Percentiles rank a stretch among this genome's conserved stretches.
These are phyloP conservation scores for Penaeus vannamei DNA, from an alignment of 1,140 invertebrate species.

Conservation along the genomic window DNA sequence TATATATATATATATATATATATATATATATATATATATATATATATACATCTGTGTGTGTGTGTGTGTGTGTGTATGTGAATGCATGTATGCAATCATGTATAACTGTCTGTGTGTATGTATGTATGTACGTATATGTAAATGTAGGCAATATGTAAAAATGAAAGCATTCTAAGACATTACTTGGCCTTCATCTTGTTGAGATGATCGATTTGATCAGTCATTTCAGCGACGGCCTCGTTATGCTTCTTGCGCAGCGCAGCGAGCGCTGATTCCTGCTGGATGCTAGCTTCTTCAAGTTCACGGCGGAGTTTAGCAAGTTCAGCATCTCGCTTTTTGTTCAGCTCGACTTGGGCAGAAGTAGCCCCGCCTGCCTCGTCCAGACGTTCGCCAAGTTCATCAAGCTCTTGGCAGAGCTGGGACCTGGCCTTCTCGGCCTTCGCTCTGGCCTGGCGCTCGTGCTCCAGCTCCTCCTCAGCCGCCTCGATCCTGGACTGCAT, in stretches of 20 bases:
- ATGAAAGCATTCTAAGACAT: not conserved
- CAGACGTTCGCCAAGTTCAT: too few relatives aligned
- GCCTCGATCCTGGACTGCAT: conserved; percentile 75
- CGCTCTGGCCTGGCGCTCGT: conserved; percentile 74
- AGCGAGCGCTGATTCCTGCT: too few relatives aligned
- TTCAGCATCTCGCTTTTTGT: too few relatives aligned
- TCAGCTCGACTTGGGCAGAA: too few relatives aligned
- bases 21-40: conserved; percentile 6
- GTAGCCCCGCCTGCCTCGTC: too few relatives aligned
- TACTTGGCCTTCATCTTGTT: too few relatives aligned
- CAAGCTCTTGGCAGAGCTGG: too few relatives aligned
- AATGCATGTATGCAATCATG: not conserved
- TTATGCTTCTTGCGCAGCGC: too few relatives aligned
- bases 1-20: not conserved
- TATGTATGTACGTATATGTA: not conserved
- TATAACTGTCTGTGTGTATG: conserved; percentile 2
- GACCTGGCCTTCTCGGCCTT: conserved; percentile 75
- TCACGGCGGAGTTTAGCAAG: too few relatives aligned
- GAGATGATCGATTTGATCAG: too few relatives aligned
- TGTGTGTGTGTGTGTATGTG: conserved; percentile 19
- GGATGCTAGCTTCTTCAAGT: too few relatives aligned
- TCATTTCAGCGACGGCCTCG: too few relatives aligned
- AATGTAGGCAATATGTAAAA: not conserved
- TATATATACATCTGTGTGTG: not conserved
- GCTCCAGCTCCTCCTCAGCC: conserved; percentile 76